Conservation (phyloP, 1,140 invertebrate species). For the Coptotermes formosanus region DNA sequence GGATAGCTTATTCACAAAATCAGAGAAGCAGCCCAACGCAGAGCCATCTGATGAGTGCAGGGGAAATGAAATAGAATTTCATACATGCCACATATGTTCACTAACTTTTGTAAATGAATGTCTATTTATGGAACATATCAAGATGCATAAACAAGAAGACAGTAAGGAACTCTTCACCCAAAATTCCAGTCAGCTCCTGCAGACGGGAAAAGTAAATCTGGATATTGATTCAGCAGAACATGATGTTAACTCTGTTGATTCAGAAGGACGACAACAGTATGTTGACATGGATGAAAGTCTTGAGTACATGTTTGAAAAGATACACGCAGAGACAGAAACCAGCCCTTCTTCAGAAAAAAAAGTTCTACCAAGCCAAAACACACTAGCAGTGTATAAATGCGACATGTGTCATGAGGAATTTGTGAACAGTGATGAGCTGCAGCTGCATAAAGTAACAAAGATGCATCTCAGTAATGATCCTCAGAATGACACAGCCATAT, state of each 20-base stretch:
- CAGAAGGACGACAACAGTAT: background rate
- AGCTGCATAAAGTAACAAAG: constrained; percentile 4
- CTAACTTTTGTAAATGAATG: constrained; percentile 27
- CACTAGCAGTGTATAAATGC: background rate
- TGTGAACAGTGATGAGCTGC: background rate
- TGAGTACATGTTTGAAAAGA: constrained; percentile 31
- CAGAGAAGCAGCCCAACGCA: background rate
- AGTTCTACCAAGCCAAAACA: background rate
- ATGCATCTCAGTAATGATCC: background rate
- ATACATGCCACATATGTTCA: constrained; percentile 27
- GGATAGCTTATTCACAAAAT: background rate
- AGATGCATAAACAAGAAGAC: constrained; percentile 21
- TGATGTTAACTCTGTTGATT: background rate
- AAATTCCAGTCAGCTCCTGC: background rate
- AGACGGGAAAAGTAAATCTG: background rate
- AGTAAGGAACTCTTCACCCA: background rate
- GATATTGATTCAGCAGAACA: constrained; percentile 19
- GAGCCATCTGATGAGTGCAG: background rate
- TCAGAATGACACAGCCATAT: background rate
- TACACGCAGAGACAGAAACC: constrained; percentile 9
- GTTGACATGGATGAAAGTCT: constrained; percentile 25
- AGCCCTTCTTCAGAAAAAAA: background rate
- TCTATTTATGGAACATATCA: constrained; percentile 27
- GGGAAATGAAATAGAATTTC: constrained; percentile 22
- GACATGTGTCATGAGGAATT: background rate